A percentile compares a stretch with the other conserved stretches of the same genome.
Conservation (phyloP, 2,113 vertebrate genomes). For the Lepus timidus region DNA sequence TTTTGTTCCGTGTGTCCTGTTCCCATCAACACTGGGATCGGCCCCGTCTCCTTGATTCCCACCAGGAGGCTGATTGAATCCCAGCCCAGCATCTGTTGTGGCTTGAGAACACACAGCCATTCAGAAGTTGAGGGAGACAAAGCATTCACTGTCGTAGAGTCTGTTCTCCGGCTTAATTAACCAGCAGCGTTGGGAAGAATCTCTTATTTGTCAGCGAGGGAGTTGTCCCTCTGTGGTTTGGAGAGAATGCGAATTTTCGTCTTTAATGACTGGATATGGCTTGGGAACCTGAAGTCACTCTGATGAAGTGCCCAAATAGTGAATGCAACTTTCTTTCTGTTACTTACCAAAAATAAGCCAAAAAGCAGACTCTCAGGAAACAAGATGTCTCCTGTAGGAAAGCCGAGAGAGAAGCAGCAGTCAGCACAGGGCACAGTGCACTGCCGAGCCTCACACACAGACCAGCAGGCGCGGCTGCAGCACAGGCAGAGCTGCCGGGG, state of each 20-base stretch:
- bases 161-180: slow-evolving; percentile 83
- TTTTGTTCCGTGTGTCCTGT: slow-evolving; percentile 71
- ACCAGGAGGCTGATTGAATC: slow-evolving; percentile 83
- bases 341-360: slow-evolving; percentile 38
- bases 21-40: slow-evolving; percentile 74
- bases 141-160: slow-evolving; percentile 84
- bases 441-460: not conserved
- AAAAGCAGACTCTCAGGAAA: slow-evolving; percentile 26
- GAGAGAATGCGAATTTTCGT: slow-evolving; percentile 36
- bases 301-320: not conserved
- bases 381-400: slow-evolving; percentile 21
- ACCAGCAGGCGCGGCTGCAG: not conserved
- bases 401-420: not conserved
- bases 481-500: not conserved
- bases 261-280: slow-evolving; percentile 63
- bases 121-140: slow-evolving; percentile 86
- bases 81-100: slow-evolving; percentile 83
- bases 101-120: slow-evolving; percentile 87
- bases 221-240: slow-evolving; percentile 67
- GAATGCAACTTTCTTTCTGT: not conserved
- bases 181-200: slow-evolving; percentile 79
- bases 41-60: slow-evolving; percentile 82
- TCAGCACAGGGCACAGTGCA: not conserved
- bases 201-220: slow-evolving; percentile 80
- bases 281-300: slow-evolving; percentile 50